Base-by-base conservation (phyloP, 2,888 invertebrate species). In the Esperia sulphurella region DNA sequence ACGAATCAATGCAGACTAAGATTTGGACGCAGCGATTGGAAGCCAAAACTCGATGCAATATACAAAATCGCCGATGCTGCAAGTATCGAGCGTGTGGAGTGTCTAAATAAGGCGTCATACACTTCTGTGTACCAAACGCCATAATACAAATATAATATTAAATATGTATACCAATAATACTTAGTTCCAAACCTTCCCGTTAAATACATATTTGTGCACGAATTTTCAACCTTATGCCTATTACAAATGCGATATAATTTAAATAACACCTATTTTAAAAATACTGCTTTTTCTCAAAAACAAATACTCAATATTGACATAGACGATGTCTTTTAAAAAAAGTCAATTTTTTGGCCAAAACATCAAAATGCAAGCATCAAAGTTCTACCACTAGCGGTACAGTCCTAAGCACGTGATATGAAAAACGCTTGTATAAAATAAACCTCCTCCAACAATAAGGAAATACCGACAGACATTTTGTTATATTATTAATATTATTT, bases 161-260 rank as follows among this genome's bases (percentile, higher is more conserved):
- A 64, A 63, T 61, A 68, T 68, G 68, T 59, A 21, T 21, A 21
- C 65, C 73, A 65, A 71, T 75, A 75, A 75, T 74, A 74, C 78
- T 79, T 79, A 74, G 58, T 73, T 70, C 71, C 66, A 67, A 73
- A 77, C 54, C 58, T 55, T 61, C 64, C 68, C 69, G 69, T 76
- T 83, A 79, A 80, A 83, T 79, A 81, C 63, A 33, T 66, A 80
- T 76, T 86, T 87, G 87, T 87, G 87, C 86, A 79, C 68, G 64
- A 76, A 68, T 72, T 70, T 70, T 53, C 68, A 64, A 71, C 54
- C 79, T 83, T 83, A 83, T 6, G 9, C 28, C 43, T 79, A 79
- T 61, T 66, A 61, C 58, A 68, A 70, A 71, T 75, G 74, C 71
- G 68, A 65, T 77, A 71, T 65, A 71, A 67, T 68, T 70, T 66